phyloP scores from a whole-genome alignment of 2,888 invertebrate species.

The Lacanobia oleracea region DNA sequence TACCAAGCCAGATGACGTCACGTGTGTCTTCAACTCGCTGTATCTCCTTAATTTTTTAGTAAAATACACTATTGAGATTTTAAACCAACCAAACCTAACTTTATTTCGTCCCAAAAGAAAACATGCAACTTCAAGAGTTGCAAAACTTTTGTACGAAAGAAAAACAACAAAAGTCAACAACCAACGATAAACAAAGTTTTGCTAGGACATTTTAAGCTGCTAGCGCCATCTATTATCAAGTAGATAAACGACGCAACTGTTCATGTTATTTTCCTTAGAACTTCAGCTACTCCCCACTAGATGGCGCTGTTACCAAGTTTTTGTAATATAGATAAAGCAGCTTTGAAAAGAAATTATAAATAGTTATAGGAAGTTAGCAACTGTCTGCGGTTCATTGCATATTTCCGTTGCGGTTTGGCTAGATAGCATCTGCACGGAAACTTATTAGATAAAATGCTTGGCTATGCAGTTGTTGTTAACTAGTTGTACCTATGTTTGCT shows the following conservation, averaged over 20 bases:
- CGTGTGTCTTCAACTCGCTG: too few relatives aligned
- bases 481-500: background rate
- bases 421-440: conserved; percentile 30
- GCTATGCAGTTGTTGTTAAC: too few relatives aligned
- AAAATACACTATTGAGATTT: too few relatives aligned
- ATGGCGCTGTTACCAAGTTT: conserved; percentile 49
- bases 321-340: accelerated
- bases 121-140: conserved; percentile 20
- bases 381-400: conserved; percentile 16
- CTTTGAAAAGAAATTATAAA: conserved; percentile 12
- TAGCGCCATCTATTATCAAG: conserved; percentile 47
- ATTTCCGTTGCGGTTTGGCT: conserved; percentile 26
- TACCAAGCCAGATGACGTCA: too few relatives aligned
- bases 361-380: conserved; percentile 16
- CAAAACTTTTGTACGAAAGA: conserved; percentile 25
- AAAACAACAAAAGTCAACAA: conserved; percentile 24
- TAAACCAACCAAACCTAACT: background rate
- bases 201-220: background rate
- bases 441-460: conserved; percentile 17
- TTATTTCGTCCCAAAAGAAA: background rate
- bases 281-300: conserved; percentile 60
- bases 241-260: background rate
- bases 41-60: too few relatives aligned
- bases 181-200: conserved; percentile 8
- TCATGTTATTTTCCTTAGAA: accelerated